Evolutionary conservation across 2,888 invertebrate genomes (phyloP).

Genomic region (Ochropleura plecta): DNA sequence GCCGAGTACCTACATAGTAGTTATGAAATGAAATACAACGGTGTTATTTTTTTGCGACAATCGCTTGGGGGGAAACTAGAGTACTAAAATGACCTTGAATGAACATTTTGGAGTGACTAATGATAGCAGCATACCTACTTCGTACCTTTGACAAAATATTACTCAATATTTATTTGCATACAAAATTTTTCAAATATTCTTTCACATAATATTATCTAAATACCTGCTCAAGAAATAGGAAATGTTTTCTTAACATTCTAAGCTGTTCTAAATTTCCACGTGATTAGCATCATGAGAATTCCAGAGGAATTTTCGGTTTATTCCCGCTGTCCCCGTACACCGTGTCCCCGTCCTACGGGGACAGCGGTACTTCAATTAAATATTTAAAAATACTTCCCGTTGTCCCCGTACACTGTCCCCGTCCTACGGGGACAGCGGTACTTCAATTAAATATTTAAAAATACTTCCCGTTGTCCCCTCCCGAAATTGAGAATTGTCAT

Average conservation of each 20-base stretch:
- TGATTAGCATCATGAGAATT: not conserved
- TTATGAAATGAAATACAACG: not conserved
- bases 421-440: too few relatives aligned
- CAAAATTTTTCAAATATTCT: constrained; percentile 14
- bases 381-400: too few relatives aligned
- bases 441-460: too few relatives aligned
- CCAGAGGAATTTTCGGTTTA: constrained; percentile 38
- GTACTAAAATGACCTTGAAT: constrained; percentile 5
- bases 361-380: too few relatives aligned
- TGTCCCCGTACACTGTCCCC: too few relatives aligned
- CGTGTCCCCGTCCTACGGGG: too few relatives aligned
- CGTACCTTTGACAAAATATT: constrained; percentile 36
- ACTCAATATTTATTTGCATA: constrained; percentile 38
- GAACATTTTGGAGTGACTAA: constrained; percentile 18
- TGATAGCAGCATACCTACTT: not conserved
- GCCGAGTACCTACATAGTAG: not conserved
- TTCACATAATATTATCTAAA: not conserved
- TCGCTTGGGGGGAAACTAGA: not conserved
- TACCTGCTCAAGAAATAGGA: not conserved
- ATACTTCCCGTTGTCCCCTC: too few relatives aligned
- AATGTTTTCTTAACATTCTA: not conserved
- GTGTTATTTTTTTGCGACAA: not conserved
- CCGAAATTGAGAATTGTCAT: too few relatives aligned
- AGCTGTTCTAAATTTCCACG: constrained; percentile 1
- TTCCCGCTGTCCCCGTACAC: too few relatives aligned